These are phyloP conservation scores for Leptinotarsa haldemani DNA, from an alignment of 2,888 invertebrate species.

Conservation along the genomic window DNA sequence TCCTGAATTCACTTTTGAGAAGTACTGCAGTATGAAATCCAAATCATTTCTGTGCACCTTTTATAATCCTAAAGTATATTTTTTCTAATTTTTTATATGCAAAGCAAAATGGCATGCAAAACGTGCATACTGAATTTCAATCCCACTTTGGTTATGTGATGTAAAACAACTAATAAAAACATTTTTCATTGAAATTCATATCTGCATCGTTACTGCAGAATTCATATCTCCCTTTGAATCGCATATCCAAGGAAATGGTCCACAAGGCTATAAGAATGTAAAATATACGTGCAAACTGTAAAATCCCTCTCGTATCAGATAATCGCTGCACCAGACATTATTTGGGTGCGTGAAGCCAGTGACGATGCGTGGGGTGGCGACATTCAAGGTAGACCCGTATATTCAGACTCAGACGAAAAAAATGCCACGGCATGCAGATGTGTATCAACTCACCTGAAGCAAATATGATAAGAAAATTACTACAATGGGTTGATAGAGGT, in stretches of 20 bases:
- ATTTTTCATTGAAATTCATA: constrained; percentile 21
- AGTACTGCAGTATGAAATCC: no score
- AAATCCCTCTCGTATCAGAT: constrained; percentile 27
- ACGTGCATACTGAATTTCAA: neutral
- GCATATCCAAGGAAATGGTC: constrained; percentile 4
- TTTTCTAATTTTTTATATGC: no score
- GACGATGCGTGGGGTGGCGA: constrained; percentile 13
- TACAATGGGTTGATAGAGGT: neutral
- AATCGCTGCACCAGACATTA: constrained; percentile 10
- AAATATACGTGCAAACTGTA: constrained; percentile 29
- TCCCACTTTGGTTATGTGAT: neutral
- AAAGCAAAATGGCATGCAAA: no score
- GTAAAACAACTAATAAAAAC: constrained; percentile 18
- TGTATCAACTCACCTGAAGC: constrained; percentile 5
- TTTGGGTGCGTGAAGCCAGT: constrained; percentile 21
- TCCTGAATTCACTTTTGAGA: no score
- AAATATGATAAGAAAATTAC: neutral
- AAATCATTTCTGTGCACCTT: no score
- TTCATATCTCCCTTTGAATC: constrained; percentile 20
- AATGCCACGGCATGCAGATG: neutral
- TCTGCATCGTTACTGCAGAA: constrained; percentile 24
- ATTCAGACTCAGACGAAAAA: constrained; percentile 11
- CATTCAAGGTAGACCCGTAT: constrained; percentile 13
- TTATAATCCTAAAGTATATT: no score
- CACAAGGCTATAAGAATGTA: constrained; percentile 33